Conservation (phyloP, 2,888 invertebrate species). For the Drosophila basisetae region DNA sequence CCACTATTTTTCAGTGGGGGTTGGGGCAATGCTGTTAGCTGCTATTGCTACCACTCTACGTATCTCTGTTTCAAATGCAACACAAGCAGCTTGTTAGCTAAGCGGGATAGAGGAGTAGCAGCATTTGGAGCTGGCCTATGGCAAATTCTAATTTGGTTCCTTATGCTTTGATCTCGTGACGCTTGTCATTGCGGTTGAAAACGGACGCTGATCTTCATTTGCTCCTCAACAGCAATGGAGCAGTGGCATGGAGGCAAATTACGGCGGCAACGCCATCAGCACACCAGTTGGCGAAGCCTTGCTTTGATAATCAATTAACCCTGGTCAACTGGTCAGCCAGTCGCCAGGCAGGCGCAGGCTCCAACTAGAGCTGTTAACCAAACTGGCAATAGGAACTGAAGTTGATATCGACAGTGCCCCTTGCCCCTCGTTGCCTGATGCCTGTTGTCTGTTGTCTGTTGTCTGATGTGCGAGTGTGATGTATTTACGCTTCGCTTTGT, state of each 20-base stretch:
- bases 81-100: slow-evolving; percentile 37
- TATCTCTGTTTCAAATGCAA: slow-evolving; percentile 28
- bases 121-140: slow-evolving; percentile 23
- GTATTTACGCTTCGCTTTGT: slow-evolving; percentile 21
- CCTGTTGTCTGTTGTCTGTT: background rate
- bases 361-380: slow-evolving; percentile 7
- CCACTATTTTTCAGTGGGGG: slow-evolving; percentile 6
- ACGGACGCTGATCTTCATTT: slow-evolving; percentile 51
- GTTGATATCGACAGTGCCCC: slow-evolving; percentile 37
- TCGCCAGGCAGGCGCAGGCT: slow-evolving; percentile 27
- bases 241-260: slow-evolving; percentile 1
- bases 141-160: slow-evolving; percentile 70
- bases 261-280: slow-evolving; percentile 30
- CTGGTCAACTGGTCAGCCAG: slow-evolving; percentile 61
- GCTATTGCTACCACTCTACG: slow-evolving; percentile 50
- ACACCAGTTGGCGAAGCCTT: slow-evolving; percentile 13
- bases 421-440: background rate
- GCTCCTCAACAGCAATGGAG: slow-evolving; percentile 28
- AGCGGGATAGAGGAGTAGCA: background rate
- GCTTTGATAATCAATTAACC: slow-evolving; percentile 77
- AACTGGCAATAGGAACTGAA: slow-evolving; percentile 3
- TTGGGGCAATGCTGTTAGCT: slow-evolving; percentile 22
- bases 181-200: slow-evolving; percentile 68
- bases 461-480: slow-evolving; percentile 16
- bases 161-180: slow-evolving; percentile 78